Conservation (phyloP, 1,140 invertebrate species). For the Drosophila saltans region DNA sequence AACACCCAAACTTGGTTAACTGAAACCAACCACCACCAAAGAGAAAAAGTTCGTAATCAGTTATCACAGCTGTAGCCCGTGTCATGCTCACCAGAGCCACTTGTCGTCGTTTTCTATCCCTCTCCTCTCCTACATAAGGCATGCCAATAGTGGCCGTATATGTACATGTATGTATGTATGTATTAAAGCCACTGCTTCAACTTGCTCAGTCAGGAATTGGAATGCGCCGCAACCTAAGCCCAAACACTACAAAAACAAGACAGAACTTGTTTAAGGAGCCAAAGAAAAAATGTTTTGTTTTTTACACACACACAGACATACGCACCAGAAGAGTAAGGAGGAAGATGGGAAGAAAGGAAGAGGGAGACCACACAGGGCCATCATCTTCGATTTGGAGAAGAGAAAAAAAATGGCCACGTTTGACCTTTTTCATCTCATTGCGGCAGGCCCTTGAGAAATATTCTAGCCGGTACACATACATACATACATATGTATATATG, state of each 20-base stretch:
- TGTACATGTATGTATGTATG: neutral
- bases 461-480: slow-evolving; percentile 6
- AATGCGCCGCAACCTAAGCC: slow-evolving; percentile 43
- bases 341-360: neutral
- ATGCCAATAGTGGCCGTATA: slow-evolving; percentile 34
- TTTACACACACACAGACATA: neutral
- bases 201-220: slow-evolving; percentile 40
- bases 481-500: no score
- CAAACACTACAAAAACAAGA: slow-evolving; percentile 9
- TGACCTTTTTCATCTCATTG: slow-evolving; percentile 44
- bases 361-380: slow-evolving; percentile 13
- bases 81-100: no score
- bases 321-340: neutral
- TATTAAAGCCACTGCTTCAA: slow-evolving; percentile 54
- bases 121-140: slow-evolving; percentile 30
- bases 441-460: slow-evolving; percentile 32
- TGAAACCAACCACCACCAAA: slow-evolving; percentile 37
- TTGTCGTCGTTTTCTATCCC: neutral
- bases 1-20: slow-evolving; percentile 27
- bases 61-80: no score
- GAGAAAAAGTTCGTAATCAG: slow-evolving; percentile 11
- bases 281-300: slow-evolving; percentile 59
- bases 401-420: slow-evolving; percentile 53
- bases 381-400: neutral
- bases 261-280: slow-evolving; percentile 56